Evolutionary conservation across 2,113 vertebrate species (phyloP).

Genomic region (Nanorana parkeri): DNA sequence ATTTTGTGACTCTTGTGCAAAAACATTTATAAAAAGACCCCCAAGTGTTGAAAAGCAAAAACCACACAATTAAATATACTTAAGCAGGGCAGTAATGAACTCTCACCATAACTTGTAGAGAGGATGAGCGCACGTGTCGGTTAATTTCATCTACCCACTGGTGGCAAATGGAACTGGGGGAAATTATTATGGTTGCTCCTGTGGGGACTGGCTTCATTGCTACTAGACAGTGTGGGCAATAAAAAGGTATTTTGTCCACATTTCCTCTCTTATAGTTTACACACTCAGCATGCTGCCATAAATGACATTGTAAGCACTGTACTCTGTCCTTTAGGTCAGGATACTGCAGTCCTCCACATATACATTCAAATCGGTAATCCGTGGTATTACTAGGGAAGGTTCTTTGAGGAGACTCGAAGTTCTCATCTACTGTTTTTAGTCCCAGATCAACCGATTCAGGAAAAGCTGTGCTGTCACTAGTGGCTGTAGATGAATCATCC

Average conservation of each 20-base stretch:
- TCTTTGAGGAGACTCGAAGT: conserved; percentile 48
- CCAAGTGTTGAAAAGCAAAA: too few relatives aligned
- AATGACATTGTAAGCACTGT: conserved; percentile 92
- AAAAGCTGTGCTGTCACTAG: background rate
- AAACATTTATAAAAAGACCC: background rate
- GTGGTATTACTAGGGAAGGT: conserved; percentile 80
- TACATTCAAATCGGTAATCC: conserved; percentile 93
- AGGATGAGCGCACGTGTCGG: conserved; percentile 89
- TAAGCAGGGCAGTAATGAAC: too few relatives aligned
- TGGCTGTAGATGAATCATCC: background rate
- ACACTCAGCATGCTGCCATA: conserved; percentile 96
- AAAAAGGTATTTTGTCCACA: conserved; percentile 87
- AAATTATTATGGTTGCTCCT: conserved; percentile 95
- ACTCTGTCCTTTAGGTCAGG: conserved; percentile 91
- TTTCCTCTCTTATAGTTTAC: conserved; percentile 95
- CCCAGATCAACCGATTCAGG: conserved; percentile 1
- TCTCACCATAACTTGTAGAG: conserved; percentile 89
- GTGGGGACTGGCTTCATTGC: conserved; percentile 94
- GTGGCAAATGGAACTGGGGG: conserved; percentile 96
- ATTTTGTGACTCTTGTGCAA: background rate
- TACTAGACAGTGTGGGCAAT: conserved; percentile 96
- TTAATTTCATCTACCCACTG: conserved; percentile 99
- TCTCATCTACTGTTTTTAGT: conserved; percentile 38
- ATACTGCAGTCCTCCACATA: conserved; percentile 90
- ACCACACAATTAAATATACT: too few relatives aligned